phyloP scores from a whole-genome alignment of 2,797 vertebrate species.

The Silurus aristotelis region DNA sequence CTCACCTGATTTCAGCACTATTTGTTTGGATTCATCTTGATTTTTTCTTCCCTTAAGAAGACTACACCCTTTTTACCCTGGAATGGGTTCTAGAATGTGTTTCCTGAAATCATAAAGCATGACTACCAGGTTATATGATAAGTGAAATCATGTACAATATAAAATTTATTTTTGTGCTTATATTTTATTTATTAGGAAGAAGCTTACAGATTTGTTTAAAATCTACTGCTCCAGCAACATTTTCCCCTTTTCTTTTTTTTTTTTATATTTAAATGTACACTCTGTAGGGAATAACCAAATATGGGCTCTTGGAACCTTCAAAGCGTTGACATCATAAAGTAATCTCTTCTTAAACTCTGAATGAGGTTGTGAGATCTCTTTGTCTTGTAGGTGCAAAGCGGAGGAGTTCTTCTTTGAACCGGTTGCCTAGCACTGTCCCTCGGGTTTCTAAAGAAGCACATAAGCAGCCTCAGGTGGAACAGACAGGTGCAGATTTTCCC shows the following conservation, averaged over 20 bases:
- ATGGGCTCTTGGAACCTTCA: background rate
- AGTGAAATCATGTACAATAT: background rate
- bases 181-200: background rate
- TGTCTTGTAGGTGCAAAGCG: constrained; percentile 83
- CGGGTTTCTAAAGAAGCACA: constrained; percentile 79
- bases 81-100: background rate
- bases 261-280: background rate
- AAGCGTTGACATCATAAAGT: background rate
- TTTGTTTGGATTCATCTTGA: constrained; percentile 45
- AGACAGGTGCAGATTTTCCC: constrained; percentile 80
- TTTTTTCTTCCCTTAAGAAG: constrained; percentile 49
- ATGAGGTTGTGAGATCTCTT: constrained; percentile 69
- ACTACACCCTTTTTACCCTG: background rate
- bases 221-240: background rate
- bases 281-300: background rate
- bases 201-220: background rate
- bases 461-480: constrained; percentile 82
- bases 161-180: background rate
- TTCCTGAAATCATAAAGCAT: background rate
- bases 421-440: constrained; percentile 84
- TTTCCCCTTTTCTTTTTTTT: too few relatives aligned
- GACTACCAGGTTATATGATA: background rate
- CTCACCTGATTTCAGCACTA: constrained; percentile 46
- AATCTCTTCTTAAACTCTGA: constrained; percentile 28
- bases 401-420: constrained; percentile 88